phyloP scores from a whole-genome alignment of 2,113 vertebrate genomes.

The Anolis carolinensis region DNA sequence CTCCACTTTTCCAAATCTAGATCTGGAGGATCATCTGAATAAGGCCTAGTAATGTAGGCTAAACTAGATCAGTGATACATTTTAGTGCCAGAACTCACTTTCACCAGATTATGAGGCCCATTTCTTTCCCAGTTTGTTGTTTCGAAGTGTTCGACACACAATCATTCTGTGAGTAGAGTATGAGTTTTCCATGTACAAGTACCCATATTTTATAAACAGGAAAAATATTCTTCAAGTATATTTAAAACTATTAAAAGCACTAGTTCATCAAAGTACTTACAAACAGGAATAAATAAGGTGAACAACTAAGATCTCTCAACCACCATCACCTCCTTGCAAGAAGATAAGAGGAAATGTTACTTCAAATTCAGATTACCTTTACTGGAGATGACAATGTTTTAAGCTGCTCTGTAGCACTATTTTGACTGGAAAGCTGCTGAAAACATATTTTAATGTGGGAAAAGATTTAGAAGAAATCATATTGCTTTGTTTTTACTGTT shows the following conservation, averaged over 20 bases:
- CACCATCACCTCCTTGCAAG: slow-evolving; percentile 58
- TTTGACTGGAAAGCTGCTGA: slow-evolving; percentile 61
- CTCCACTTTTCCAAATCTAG: background rate
- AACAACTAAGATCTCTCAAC: slow-evolving; percentile 60
- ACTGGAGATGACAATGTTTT: slow-evolving; percentile 63
- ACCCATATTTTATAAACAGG: slow-evolving; percentile 69
- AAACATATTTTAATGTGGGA: slow-evolving; percentile 59
- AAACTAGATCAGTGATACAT: slow-evolving; percentile 2
- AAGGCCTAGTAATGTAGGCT: background rate
- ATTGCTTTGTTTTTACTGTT: slow-evolving; percentile 69
- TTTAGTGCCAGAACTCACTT: slow-evolving; percentile 64
- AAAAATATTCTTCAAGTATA: slow-evolving; percentile 74
- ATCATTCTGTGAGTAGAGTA: slow-evolving; percentile 54
- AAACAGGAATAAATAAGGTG: slow-evolving; percentile 69
- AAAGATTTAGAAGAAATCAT: slow-evolving; percentile 66
- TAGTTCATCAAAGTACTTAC: slow-evolving; percentile 71
- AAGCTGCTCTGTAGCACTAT: slow-evolving; percentile 70
- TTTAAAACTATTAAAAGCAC: slow-evolving; percentile 76
- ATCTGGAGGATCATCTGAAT: background rate
- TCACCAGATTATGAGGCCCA: slow-evolving; percentile 36
- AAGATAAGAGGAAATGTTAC: slow-evolving; percentile 55
- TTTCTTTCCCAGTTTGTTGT: slow-evolving; percentile 54
- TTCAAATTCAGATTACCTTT: slow-evolving; percentile 53
- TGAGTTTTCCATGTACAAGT: slow-evolving; percentile 63
- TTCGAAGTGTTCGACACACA: slow-evolving; percentile 63